Evolutionary conservation across 92 coral and sea anemone species (phyloP).

Genomic region (Epizoanthus stellaris): DNA sequence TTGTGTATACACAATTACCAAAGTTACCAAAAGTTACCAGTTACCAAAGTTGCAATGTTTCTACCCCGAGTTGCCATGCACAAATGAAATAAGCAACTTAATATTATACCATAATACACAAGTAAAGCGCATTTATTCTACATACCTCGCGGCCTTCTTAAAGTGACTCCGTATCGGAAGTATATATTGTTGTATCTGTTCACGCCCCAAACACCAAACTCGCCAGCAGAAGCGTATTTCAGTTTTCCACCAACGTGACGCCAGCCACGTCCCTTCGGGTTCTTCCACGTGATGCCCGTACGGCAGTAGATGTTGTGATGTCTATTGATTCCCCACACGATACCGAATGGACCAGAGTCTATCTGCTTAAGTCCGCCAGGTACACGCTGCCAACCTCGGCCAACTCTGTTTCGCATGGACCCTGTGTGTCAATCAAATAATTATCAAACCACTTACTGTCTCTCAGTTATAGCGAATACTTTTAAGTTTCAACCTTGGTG

Average conservation of each 20-base stretch:
- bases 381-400: conserved; percentile 22
- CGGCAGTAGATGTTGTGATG: conserved; percentile 28
- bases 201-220: conserved; percentile 53
- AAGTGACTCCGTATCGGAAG: conserved; percentile 18
- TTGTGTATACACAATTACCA: too few species aligned
- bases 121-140: not conserved
- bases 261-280: conserved; percentile 43
- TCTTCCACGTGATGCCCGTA: conserved; percentile 32
- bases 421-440: not conserved
- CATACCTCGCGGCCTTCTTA: conserved; percentile 28
- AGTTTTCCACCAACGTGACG: not conserved
- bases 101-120: too few species aligned
- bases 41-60: too few species aligned
- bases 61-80: too few species aligned
- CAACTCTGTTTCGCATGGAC: conserved; percentile 13
- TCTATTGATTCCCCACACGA: conserved; percentile 40
- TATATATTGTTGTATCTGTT: conserved; percentile 14
- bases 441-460: too few species aligned
- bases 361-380: conserved; percentile 42
- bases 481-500: too few species aligned
- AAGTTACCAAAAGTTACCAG: too few species aligned
- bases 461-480: too few species aligned
- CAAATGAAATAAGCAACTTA: too few species aligned
- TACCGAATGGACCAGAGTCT: conserved; percentile 52
- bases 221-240: conserved; percentile 46